These are phyloP conservation scores for Eonycteris spelaea DNA, from an alignment of 2,113 vertebrate genomes.

Conservation along the genomic window DNA sequence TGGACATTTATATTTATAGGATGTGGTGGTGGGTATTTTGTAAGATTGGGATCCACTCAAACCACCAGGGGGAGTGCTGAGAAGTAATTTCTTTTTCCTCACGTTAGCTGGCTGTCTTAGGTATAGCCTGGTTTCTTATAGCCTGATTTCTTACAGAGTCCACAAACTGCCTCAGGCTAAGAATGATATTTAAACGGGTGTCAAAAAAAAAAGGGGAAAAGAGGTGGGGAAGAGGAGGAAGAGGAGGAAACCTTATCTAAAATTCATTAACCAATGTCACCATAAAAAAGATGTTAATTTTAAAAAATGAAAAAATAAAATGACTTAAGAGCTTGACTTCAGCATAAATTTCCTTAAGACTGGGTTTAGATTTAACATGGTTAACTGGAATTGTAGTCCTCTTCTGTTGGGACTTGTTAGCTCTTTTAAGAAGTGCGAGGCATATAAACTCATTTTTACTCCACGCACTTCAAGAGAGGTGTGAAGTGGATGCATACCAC, in stretches of 20 bases:
- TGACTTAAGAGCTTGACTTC: background rate
- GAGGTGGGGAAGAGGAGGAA: background rate
- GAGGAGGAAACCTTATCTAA: background rate
- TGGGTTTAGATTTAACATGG: background rate
- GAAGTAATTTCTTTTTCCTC: background rate
- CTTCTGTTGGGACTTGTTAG: background rate
- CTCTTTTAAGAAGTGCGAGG: background rate
- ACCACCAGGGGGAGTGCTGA: background rate
- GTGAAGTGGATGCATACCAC: background rate
- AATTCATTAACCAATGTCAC: no score
- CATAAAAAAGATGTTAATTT: no score
- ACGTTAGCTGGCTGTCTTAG: background rate
- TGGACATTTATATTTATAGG: background rate
- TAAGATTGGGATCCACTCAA: background rate
- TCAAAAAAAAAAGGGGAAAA: background rate
- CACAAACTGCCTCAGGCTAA: background rate
- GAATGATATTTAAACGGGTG: background rate
- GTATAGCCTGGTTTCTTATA: background rate
- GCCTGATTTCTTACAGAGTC: background rate
- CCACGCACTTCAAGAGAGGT: background rate
- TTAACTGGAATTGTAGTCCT: background rate
- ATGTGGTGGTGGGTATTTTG: background rate
- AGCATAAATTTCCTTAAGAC: background rate
- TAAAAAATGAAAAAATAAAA: background rate
- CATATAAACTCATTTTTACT: background rate